These are phyloP conservation scores for Drosophila pectinifera DNA, from an alignment of 1,140 invertebrate species.

Conservation along the genomic window DNA sequence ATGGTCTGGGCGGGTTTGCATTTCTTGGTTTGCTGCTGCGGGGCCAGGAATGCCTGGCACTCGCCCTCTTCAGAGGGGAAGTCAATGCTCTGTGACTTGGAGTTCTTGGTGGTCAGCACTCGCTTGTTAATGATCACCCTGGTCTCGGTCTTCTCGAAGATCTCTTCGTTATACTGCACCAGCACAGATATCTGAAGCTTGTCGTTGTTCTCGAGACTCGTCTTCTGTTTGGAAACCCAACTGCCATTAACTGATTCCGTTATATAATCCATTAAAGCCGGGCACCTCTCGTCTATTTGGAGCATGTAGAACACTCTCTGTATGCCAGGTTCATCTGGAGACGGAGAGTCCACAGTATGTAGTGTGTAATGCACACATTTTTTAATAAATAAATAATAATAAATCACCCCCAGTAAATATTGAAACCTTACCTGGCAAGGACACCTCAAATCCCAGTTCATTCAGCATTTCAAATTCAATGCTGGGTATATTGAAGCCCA, in stretches of 20 bases:
- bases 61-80: constrained; percentile 17
- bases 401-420: fast-evolving
- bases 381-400: neutral
- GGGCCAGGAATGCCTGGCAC: constrained; percentile 34
- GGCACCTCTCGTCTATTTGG: constrained; percentile 63
- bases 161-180: constrained; percentile 62
- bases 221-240: constrained; percentile 51
- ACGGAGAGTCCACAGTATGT: too few species aligned
- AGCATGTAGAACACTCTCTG: constrained; percentile 66
- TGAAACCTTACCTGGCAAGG: constrained; percentile 61
- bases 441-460: constrained; percentile 62
- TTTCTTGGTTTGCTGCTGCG: constrained; percentile 13
- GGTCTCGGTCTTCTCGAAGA: constrained; percentile 66
- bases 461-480: constrained; percentile 53
- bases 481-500: constrained; percentile 54
- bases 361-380: neutral
- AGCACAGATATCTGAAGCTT: constrained; percentile 59
- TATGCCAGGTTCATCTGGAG: constrained; percentile 60
- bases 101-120: constrained; percentile 44
- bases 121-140: constrained; percentile 61
- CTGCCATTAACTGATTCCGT: constrained; percentile 48
- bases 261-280: constrained; percentile 67
- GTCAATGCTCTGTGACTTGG: constrained; percentile 16
- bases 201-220: constrained; percentile 59
- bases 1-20: constrained; percentile 51